A percentile compares a stretch with the other conserved stretches of the same genome.
Evolutionary conservation across 2,797 vertebrate genomes (phyloP).

Genomic region (Petrocephalus sullivani): DNA sequence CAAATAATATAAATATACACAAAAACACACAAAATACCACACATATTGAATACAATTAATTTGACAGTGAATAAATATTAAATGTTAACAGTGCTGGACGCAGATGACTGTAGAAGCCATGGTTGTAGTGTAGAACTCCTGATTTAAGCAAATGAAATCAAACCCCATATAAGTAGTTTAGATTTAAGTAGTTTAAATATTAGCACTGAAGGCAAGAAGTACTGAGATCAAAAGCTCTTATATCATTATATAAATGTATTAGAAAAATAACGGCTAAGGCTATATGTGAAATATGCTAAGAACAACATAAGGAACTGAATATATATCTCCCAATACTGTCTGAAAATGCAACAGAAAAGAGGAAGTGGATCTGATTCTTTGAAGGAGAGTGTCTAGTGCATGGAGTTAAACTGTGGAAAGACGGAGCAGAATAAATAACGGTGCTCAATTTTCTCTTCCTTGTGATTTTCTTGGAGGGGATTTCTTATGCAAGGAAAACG

Average conservation of each 20-base stretch:
- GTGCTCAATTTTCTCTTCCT: background rate
- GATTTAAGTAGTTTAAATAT: background rate
- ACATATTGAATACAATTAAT: background rate
- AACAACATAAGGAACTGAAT: background rate
- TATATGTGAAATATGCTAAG: background rate
- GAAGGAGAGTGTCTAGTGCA: background rate
- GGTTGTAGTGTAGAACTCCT: background rate
- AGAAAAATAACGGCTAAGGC: background rate
- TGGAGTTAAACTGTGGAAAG: background rate
- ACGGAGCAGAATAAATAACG: background rate
- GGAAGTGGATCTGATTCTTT: background rate
- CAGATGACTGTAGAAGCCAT: background rate
- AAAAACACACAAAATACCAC: background rate
- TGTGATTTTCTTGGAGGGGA: constrained; percentile 4
- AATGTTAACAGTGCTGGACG: background rate
- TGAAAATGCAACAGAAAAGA: background rate
- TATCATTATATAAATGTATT: background rate
- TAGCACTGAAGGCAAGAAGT: background rate
- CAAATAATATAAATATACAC: background rate
- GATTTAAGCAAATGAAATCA: background rate
- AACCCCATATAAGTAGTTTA: background rate
- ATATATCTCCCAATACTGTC: background rate
- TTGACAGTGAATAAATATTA: background rate
- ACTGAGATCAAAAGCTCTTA: background rate
- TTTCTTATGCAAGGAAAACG: background rate